phyloP scores from a whole-genome alignment of 2,888 invertebrate genomes.

The Phoronis australis region DNA sequence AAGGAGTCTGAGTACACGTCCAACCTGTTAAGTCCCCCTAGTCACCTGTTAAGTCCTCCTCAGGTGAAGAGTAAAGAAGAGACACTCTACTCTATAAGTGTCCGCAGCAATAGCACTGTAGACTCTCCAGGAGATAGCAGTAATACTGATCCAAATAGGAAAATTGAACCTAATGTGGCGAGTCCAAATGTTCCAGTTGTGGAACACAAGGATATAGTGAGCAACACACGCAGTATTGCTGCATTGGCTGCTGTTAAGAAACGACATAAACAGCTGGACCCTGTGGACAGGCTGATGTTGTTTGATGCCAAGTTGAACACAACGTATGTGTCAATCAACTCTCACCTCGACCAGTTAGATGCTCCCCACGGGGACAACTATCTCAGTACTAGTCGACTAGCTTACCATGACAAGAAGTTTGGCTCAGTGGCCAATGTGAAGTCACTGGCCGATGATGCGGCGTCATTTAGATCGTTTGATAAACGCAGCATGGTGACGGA shows the following conservation, averaged over 20 bases:
- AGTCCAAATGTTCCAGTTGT: no score
- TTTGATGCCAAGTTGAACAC: constrained; percentile 17
- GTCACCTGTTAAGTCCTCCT: not conserved
- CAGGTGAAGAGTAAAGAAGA: not conserved
- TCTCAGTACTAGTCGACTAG: constrained; percentile 40
- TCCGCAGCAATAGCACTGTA: not conserved
- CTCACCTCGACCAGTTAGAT: not conserved
- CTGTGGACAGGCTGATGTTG: constrained; percentile 3
- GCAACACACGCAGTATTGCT: constrained; percentile 44
- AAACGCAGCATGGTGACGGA: no score
- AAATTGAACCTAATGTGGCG: no score
- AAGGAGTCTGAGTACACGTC: constrained; percentile 16
- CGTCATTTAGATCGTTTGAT: not conserved
- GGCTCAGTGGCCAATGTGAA: constrained; percentile 2
- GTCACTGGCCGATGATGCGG: not conserved
- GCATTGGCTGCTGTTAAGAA: constrained; percentile 43
- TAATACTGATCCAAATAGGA: not conserved
- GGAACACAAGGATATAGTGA: no score
- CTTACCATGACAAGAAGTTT: constrained; percentile 36
- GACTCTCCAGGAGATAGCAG: not conserved
- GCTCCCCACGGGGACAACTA: constrained; percentile 9
- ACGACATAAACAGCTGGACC: constrained; percentile 26
- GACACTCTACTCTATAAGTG: not conserved
- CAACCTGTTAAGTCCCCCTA: no score
- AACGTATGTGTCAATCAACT: constrained; percentile 24